Base-by-base conservation (phyloP, 2,113 vertebrate genomes). In the Ciconia stormi region DNA sequence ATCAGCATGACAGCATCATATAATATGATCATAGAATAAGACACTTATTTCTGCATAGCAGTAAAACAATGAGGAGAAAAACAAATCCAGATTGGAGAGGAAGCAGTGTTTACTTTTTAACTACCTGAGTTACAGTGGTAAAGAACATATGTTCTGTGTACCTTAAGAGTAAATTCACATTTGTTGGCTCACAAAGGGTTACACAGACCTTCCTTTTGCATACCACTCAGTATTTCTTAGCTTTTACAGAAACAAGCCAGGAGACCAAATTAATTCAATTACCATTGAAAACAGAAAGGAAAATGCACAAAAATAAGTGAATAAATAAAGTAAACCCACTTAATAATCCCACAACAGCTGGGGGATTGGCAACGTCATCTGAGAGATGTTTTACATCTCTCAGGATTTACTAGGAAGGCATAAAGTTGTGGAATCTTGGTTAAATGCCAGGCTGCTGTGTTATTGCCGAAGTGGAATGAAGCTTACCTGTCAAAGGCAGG, bases 401-500 rank as follows among this genome's bases (percentile, higher is more conserved):
- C 46, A 29, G 25, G 26, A 52, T 85, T 90, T 63, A 52, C 49
- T 66, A 67, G 20, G 53, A 92, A 79, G 52, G 30, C 61, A 79
- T 65, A 44, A 29, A 89, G 69, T 16, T 76, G 53, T 72, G 40
- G 40, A 87, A 87, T 36, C 67, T 30, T 63, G 61, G 65, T 82
- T 89, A 94, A 72, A 62, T 2, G 9, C 40, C 44, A 87, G 32
- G 53, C 25, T 87, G 58, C 36, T 91, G 10, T 76, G 36, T 26
- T 87, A 78, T 5, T 87, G 47, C 20, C 17, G 3, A 92, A 92
- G 44, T 29, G 15, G 42, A 67, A 87, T 2, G 21, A 82, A 82
- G 42, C 97, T 65, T 98, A 99, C 98, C 98, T 98, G 96, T 99
- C 98, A 67, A 99, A 99, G 67, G 98, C 98, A 95, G 98, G 98